Evolutionary conservation across 2,888 invertebrate species (phyloP).

Genomic region (Oscheius sp.): DNA sequence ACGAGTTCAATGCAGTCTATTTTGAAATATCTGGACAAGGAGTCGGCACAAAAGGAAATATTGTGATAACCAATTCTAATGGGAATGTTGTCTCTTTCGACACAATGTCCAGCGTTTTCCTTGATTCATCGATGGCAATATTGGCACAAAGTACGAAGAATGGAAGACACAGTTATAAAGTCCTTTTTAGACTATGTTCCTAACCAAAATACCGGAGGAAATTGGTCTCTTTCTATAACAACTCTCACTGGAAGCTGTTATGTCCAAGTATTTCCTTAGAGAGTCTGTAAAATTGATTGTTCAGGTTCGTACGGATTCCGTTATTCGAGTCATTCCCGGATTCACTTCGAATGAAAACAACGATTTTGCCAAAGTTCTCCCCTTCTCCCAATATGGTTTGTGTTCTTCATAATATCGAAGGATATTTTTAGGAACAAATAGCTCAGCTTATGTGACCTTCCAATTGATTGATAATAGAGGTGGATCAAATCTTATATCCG

Average conservation of each 20-base stretch:
- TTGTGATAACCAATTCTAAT: not conserved
- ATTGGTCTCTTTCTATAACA: slow-evolving; percentile 6
- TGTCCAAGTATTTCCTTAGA: no score
- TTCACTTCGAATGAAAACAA: slow-evolving; percentile 40
- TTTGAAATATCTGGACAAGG: slow-evolving; percentile 1
- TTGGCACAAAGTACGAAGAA: no score
- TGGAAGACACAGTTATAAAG: no score
- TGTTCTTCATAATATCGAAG: not conserved
- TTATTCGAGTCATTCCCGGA: slow-evolving; percentile 39
- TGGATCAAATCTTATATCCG: slow-evolving; percentile 21
- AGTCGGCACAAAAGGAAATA: not conserved
- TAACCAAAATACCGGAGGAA: slow-evolving; percentile 2
- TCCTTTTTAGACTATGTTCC: not conserved
- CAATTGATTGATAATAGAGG: slow-evolving; percentile 35
- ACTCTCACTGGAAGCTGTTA: slow-evolving; percentile 4
- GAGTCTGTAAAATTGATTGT: no score
- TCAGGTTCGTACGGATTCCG: slow-evolving; percentile 36
- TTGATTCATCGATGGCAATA: no score
- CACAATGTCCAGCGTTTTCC: no score
- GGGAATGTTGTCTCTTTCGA: no score
- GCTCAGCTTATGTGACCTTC: slow-evolving; percentile 38
- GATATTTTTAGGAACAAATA: not conserved
- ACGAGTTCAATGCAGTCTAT: not conserved
- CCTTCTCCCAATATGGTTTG: not conserved
- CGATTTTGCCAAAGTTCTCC: slow-evolving; percentile 35